phyloP scores from a whole-genome alignment of 2,888 invertebrate genomes.

The Plebejus melissa region DNA sequence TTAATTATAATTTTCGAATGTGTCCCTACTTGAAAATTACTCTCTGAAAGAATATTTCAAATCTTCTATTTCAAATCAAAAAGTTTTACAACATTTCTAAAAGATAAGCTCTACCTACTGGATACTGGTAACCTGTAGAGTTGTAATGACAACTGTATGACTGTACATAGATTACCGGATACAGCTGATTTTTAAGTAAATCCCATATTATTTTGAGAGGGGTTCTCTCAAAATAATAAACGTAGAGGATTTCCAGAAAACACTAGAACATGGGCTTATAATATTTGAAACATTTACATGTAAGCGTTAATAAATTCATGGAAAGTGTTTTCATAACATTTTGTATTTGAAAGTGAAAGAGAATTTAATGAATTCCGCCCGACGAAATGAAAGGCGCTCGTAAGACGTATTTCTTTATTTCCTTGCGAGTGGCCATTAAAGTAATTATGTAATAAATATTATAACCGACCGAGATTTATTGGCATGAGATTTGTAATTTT shows the following conservation, averaged over 20 bases:
- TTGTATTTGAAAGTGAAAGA: constrained; percentile 27
- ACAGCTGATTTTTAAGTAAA: background rate
- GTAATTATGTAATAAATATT: constrained; percentile 17
- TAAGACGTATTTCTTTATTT: background rate
- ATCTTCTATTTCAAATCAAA: no score
- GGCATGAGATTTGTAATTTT: background rate
- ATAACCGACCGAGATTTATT: background rate
- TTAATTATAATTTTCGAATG: no score
- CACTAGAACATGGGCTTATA: background rate
- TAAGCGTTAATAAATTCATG: constrained; percentile 27
- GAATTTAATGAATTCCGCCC: constrained; percentile 23
- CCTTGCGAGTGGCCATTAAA: constrained; percentile 5
- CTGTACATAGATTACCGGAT: no score
- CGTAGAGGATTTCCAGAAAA: background rate
- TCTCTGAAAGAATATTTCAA: no score
- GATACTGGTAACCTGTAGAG: no score
- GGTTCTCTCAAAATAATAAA: no score
- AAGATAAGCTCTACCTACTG: no score
- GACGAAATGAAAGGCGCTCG: constrained; percentile 20
- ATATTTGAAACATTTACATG: background rate
- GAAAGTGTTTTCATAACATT: constrained; percentile 21
- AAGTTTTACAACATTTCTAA: no score
- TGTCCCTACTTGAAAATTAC: no score
- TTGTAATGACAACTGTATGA: no score
- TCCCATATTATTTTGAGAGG: background rate